phyloP scores from a whole-genome alignment of 2,797 vertebrate species.

The Remorina albescens region DNA sequence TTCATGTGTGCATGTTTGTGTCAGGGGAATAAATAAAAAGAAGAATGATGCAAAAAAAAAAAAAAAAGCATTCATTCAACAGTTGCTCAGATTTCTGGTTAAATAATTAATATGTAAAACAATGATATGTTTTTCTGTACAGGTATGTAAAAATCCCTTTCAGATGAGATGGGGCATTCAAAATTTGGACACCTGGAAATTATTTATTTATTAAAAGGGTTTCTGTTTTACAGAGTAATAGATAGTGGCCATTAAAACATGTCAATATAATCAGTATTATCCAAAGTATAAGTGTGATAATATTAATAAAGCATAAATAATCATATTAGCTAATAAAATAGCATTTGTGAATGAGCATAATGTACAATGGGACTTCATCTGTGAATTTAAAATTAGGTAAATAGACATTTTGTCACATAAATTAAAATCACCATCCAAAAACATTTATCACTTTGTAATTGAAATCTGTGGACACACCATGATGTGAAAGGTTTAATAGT shows the following conservation, averaged over 20 bases:
- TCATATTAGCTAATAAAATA: neutral
- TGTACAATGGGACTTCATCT: neutral
- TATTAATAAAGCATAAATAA: neutral
- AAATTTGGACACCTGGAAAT: neutral
- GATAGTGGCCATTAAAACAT: neutral
- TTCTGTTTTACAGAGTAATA: neutral
- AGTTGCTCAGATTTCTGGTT: neutral
- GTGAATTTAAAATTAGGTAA: neutral
- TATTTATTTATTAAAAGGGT: neutral
- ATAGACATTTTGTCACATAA: neutral
- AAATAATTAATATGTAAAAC: neutral
- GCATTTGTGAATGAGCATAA: neutral
- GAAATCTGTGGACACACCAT: slow-evolving; percentile 1
- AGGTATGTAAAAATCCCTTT: neutral
- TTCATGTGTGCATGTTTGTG: slow-evolving; percentile 50
- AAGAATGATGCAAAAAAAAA: slow-evolving; percentile 5
- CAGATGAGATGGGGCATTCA: neutral
- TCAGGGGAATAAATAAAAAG: slow-evolving; percentile 52
- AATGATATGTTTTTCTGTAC: neutral
- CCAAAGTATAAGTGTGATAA: neutral
- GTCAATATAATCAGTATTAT: neutral
- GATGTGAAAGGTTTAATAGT: slow-evolving; percentile 26
- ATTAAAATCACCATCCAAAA: neutral
- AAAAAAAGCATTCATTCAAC: slow-evolving; percentile 56
- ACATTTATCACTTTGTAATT: slow-evolving; percentile 11